Conservation (phyloP, 2,888 invertebrate species). For the Oligia strigilis region DNA sequence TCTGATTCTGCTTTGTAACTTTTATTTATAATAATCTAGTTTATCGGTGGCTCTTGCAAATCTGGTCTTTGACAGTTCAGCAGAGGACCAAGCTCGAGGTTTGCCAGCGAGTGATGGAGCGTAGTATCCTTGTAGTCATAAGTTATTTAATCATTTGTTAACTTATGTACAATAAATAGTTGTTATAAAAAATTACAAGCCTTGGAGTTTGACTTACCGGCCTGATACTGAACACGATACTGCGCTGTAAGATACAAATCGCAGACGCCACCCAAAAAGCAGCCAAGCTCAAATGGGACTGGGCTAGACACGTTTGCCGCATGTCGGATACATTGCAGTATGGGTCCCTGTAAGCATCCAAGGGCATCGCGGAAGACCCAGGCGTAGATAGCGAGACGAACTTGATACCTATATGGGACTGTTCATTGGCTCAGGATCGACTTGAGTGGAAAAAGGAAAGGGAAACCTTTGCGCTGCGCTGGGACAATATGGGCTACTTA, state of each 20-base stretch:
- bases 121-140: not conserved
- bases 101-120: not conserved
- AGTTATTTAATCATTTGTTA: too few species aligned
- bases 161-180: too few species aligned
- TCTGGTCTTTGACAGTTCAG: not conserved
- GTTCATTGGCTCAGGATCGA: not conserved
- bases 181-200: too few species aligned
- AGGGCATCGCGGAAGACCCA: not conserved
- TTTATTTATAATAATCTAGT: not conserved
- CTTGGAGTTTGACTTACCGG: too few species aligned
- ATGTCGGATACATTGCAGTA: too few species aligned
- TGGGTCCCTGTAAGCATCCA: too few species aligned
- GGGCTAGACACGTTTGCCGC: not conserved
- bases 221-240: too few species aligned
- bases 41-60: too few species aligned
- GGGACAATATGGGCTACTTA: not conserved
- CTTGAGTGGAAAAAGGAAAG: not conserved
- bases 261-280: not conserved
- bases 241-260: too few species aligned
- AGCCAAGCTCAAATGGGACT: too few species aligned
- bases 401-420: not conserved
- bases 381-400: not conserved
- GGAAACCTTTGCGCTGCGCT: not conserved
- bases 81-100: not conserved
- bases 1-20: not conserved